Evolutionary conservation across 2,797 vertebrate species (phyloP).

Genomic region (Huso huso): DNA sequence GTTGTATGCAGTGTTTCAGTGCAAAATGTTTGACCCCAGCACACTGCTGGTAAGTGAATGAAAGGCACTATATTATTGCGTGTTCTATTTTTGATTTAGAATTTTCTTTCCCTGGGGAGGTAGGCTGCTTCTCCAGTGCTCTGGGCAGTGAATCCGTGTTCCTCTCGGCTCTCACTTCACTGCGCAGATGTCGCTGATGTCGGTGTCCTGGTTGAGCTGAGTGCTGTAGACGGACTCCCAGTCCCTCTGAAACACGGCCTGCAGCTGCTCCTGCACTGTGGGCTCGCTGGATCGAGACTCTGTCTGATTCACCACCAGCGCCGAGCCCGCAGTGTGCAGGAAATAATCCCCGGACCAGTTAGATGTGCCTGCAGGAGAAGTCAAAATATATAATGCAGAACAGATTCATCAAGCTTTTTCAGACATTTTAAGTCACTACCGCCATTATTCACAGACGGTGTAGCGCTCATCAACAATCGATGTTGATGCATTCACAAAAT

Average conservation of each 20-base stretch:
- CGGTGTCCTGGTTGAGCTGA: conserved; percentile 37
- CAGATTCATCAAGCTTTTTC: no score
- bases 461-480: no score
- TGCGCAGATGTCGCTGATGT: conserved; percentile 44
- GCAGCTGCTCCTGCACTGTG: conserved; percentile 64
- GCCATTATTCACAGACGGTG: no score
- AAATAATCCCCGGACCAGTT: conserved; percentile 95
- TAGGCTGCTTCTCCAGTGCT: not conserved
- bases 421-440: no score
- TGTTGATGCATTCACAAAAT: no score
- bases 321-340: conserved; percentile 68
- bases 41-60: no score
- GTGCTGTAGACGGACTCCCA: conserved; percentile 77
- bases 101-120: conserved; percentile 2
- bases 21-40: no score
- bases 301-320: conserved; percentile 73
- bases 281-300: conserved; percentile 6
- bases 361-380: conserved; percentile 68
- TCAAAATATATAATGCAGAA: no score
- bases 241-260: conserved; percentile 72
- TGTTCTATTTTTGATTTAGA: no score
- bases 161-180: accelerated
- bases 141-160: no score
- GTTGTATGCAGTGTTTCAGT: no score
- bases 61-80: no score